Base-by-base conservation (phyloP, 2,888 invertebrate genomes). In the Nesidiocoris tenuis region DNA sequence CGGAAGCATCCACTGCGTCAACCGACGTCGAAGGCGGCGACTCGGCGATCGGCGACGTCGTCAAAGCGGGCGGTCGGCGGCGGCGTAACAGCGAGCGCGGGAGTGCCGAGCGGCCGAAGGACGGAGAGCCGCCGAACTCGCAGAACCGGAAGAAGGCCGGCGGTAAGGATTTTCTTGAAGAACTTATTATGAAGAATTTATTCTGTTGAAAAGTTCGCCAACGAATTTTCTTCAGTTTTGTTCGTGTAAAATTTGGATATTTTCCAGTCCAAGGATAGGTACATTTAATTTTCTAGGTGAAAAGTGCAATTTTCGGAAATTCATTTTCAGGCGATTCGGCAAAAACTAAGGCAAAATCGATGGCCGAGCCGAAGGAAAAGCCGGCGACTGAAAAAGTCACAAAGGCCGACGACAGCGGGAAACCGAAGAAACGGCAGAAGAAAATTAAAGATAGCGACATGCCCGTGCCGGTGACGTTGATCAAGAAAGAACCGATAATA, bases 1-100 rank as follows among this genome's bases (percentile, higher is more conserved):
- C 75, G 1, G 75, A 75, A 24, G 56, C 67, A 12, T 75, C 75
- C 16, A 75, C 75, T 7, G 68, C 75, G 5, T 75, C 75, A 0
- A 65, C 74, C 3, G 74, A 64, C 65, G 57, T 56, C 23, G 65
- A 74, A 56, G 65, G 57, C 1, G 12, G 56, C 1, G 74, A 74
- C n/a, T 1, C 57, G 3, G 55, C 21, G 2, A 3, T 23, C 22
- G 24, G 65, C 17, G 74, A 66, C n/a, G 23, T 24, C 21, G 21
- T 25, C 5, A 65, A 65, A 24, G 12, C 39, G 3, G 39, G 71
- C 17, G 1, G 55, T 5, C 17, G 74, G 3, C 54, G 74, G 24
- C 64, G 74, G 65, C 64, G 55, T 17, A 74, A 66, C 74, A 66
- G 64, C 19, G 74, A 74, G 61, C 57, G 57, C 18, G 56, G 54